These are phyloP conservation scores for Rhipidura dahli DNA, from an alignment of 2,113 vertebrate species.

Conservation along the genomic window DNA sequence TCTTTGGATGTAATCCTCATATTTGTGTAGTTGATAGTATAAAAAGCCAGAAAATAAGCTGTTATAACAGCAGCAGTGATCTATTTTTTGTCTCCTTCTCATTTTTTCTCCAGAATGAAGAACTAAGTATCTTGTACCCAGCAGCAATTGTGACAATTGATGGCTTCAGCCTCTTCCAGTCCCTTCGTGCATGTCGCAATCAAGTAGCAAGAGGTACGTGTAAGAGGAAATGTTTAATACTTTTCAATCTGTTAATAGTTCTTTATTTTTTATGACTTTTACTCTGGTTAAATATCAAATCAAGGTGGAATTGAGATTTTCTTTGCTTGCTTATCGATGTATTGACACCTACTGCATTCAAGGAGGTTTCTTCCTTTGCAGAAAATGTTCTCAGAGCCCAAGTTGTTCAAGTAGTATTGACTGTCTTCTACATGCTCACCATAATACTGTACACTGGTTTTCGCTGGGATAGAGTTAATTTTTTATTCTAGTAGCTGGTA, in stretches of 20 bases:
- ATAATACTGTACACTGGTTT: neutral
- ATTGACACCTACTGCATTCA: neutral
- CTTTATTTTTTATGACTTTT: neutral
- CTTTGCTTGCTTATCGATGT: neutral
- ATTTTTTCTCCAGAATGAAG: slow-evolving; percentile 84
- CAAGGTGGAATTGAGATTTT: neutral
- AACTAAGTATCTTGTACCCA: slow-evolving; percentile 94
- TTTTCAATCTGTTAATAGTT: neutral
- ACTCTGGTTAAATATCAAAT: neutral
- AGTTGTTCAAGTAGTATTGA: neutral
- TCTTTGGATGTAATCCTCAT: neutral
- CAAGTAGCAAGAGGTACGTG: slow-evolving; percentile 93
- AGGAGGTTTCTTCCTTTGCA: neutral
- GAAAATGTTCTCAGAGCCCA: neutral
- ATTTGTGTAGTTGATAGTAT: neutral
- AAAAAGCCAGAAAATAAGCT: neutral
- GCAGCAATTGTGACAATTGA: slow-evolving; percentile 94
- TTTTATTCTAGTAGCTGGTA: neutral
- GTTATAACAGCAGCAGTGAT: neutral
- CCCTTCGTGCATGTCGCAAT: slow-evolving; percentile 95
- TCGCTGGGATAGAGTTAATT: neutral
- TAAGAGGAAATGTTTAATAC: neutral
- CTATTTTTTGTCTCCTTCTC: neutral
- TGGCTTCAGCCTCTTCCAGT: slow-evolving; percentile 98
- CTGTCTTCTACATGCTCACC: neutral